Evolutionary conservation across 2,797 vertebrate genomes (phyloP).

Genomic region (Trematocara caparti): DNA sequence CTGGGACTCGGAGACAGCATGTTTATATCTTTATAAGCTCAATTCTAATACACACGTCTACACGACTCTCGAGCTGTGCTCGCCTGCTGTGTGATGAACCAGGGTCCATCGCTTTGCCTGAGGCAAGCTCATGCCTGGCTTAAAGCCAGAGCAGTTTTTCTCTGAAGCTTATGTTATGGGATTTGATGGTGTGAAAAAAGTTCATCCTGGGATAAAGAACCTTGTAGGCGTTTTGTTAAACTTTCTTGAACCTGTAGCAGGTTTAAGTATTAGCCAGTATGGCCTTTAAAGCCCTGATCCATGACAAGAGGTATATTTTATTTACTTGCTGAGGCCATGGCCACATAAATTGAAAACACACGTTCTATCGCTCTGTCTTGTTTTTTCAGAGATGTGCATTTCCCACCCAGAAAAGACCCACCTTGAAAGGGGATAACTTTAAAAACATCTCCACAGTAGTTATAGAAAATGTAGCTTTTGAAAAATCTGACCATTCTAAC

Average conservation of each 20-base stretch:
- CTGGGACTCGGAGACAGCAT: not conserved
- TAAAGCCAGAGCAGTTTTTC: not conserved
- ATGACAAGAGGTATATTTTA: not conserved
- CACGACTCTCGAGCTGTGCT: not conserved
- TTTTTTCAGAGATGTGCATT: not conserved
- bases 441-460: not conserved
- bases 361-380: not conserved
- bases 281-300: not conserved
- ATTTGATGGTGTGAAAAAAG: not conserved
- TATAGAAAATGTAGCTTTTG: not conserved
- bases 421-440: not conserved
- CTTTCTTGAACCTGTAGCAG: not conserved
- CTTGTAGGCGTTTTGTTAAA: not conserved
- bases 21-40: not conserved
- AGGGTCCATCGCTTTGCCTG: not conserved
- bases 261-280: not conserved
- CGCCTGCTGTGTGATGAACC: not conserved
- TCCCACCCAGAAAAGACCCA: not conserved
- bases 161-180: not conserved
- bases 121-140: not conserved
- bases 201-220: not conserved
- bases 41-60: not conserved
- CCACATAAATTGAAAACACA: not conserved
- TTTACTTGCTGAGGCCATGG: not conserved
- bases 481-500: not conserved